Conservation (phyloP, 2,888 invertebrate genomes). For the Psylliodes chrysocephalus region DNA sequence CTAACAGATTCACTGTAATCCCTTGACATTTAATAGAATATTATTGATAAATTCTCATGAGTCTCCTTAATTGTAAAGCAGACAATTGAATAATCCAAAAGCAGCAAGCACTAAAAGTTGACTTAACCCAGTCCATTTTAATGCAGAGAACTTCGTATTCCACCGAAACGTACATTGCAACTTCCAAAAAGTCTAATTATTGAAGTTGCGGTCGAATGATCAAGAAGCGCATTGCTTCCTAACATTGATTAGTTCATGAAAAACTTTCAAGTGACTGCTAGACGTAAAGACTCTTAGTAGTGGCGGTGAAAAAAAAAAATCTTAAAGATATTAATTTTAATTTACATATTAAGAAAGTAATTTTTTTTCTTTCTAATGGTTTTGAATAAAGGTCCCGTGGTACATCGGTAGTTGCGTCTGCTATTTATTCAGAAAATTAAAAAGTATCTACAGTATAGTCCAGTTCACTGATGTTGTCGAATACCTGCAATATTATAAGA, state of each 20-base stretch:
- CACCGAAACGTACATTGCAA: conserved; percentile 22
- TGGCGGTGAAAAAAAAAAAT: background rate
- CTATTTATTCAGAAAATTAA: too few relatives aligned
- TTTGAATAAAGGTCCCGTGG: too few relatives aligned
- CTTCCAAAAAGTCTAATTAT: conserved; percentile 55
- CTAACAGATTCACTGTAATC: too few relatives aligned
- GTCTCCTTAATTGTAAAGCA: background rate
- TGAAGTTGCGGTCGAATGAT: conserved; percentile 55
- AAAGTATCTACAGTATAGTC: too few relatives aligned
- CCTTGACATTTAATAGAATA: too few relatives aligned
- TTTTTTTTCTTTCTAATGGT: too few relatives aligned
- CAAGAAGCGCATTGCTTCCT: conserved; percentile 54
- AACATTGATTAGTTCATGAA: conserved; percentile 60
- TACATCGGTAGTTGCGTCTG: too few relatives aligned
- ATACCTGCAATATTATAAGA: too few relatives aligned
- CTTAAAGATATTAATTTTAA: too few relatives aligned
- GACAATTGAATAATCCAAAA: background rate
- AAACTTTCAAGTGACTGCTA: conserved; percentile 56
- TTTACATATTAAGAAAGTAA: too few relatives aligned
- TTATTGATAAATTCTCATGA: too few relatives aligned
- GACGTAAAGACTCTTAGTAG: conserved; percentile 50
- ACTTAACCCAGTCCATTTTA: conserved; percentile 19
- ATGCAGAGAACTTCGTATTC: conserved; percentile 27
- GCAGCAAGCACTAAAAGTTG: background rate
- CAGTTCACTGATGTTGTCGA: too few relatives aligned